Conservation (phyloP, 2,113 vertebrate species). For the Thinocorus orbignyianus region DNA sequence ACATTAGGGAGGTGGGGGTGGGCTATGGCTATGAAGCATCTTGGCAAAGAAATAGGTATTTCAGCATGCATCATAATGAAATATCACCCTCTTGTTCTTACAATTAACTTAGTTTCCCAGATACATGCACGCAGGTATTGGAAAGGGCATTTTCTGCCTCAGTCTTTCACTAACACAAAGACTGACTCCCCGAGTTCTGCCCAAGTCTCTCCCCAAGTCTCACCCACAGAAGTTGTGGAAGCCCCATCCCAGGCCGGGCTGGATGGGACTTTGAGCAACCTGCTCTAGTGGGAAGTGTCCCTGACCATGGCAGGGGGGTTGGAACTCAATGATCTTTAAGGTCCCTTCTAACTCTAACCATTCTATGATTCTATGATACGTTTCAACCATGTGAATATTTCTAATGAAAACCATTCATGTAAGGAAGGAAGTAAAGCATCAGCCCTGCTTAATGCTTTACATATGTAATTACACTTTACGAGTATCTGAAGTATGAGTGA, state of each 20-base stretch:
- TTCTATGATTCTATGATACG: too few species aligned
- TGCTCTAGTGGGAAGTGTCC: too few species aligned
- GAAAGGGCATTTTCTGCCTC: background rate
- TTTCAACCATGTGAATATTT: background rate
- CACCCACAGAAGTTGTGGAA: too few species aligned
- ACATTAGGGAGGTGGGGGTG: accelerated
- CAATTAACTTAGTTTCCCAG: background rate
- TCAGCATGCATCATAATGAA: background rate
- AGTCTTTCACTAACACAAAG: background rate
- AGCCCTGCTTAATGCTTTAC: background rate
- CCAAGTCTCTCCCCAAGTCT: too few species aligned
- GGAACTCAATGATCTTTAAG: too few species aligned
- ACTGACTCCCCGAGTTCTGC: background rate
- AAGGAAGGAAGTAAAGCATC: background rate
- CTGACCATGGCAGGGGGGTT: too few species aligned
- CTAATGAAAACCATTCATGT: background rate
- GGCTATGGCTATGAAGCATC: background rate
- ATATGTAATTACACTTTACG: background rate
- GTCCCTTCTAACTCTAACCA: too few species aligned
- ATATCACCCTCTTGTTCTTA: background rate
- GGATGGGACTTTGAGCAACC: too few species aligned
- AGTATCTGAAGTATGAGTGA: background rate
- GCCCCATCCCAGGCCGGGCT: too few species aligned
- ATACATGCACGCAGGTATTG: background rate
- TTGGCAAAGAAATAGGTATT: background rate